Percentiles rank a stretch among this genome's conserved stretches.
Evolutionary conservation across 2,797 vertebrate species (phyloP).

Genomic region (Graptemys geographica): DNA sequence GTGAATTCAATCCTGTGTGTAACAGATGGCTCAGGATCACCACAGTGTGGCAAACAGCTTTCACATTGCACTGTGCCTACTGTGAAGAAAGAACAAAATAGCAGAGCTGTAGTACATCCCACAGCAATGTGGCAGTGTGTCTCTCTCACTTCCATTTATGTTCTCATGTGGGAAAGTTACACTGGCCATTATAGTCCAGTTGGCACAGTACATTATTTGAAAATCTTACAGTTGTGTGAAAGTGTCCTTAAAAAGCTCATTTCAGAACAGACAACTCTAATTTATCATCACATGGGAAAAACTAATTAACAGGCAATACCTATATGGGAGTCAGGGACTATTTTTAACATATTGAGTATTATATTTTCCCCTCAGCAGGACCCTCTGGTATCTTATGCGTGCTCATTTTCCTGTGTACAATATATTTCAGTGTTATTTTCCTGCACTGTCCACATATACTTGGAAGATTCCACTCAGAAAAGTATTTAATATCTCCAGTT

Average conservation of each 20-base stretch:
- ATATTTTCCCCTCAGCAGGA: background rate
- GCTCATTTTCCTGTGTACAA: background rate
- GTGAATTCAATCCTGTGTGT: background rate
- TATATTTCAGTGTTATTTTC: background rate
- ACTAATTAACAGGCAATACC: slow-evolving; percentile 5
- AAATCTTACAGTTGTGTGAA: background rate
- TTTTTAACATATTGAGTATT: background rate
- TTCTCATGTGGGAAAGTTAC: background rate
- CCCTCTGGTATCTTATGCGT: background rate
- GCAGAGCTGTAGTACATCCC: slow-evolving; percentile 30
- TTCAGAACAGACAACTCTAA: background rate
- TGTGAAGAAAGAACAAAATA: background rate
- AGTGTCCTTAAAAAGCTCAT: background rate
- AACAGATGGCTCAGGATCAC: background rate
- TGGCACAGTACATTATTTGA: background rate
- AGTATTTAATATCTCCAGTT: background rate
- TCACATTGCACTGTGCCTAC: background rate
- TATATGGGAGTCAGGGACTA: background rate
- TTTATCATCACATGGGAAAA: background rate
- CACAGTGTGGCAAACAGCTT: background rate
- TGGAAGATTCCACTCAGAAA: background rate
- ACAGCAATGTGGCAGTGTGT: background rate
- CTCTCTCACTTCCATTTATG: background rate
- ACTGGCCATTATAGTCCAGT: background rate
- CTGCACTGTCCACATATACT: background rate